These are phyloP conservation scores for Neotoxoptera formosana DNA, from an alignment of 1,140 invertebrate species.

Conservation along the genomic window DNA sequence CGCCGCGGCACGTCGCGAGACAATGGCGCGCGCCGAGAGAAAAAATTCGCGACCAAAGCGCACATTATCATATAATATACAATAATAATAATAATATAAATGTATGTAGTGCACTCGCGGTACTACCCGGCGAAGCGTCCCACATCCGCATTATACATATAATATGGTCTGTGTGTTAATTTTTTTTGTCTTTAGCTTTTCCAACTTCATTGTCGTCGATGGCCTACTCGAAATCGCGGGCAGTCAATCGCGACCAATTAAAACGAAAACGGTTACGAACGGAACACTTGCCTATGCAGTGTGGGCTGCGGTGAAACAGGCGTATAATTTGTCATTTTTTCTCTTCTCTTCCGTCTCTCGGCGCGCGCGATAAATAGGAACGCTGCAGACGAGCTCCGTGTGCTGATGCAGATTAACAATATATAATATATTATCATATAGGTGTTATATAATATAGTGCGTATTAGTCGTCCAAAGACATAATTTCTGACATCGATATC, in stretches of 20 bases:
- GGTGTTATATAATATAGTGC: no score
- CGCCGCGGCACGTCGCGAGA: not conserved
- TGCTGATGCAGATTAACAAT: not conserved
- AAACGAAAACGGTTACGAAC: constrained; percentile 10
- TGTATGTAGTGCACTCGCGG: not conserved
- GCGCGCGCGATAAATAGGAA: not conserved
- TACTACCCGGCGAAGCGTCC: constrained; percentile 7
- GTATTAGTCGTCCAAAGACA: not conserved
- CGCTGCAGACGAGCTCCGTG: no score
- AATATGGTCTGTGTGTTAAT: constrained; percentile 30
- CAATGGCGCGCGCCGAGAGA: not conserved
- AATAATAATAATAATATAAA: not conserved
- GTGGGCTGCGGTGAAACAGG: constrained; percentile 15
- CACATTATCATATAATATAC: not conserved
- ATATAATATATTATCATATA: not conserved
- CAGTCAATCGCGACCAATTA: constrained; percentile 40
- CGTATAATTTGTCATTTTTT: constrained; percentile 12
- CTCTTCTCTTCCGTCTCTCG: not conserved
- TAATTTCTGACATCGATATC: not conserved
- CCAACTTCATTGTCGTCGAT: not conserved
- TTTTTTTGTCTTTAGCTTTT: constrained; percentile 10
- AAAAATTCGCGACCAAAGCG: constrained; percentile 5
- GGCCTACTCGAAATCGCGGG: not conserved
- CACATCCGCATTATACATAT: constrained; percentile 11
- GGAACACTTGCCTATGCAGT: not conserved